Conservation (phyloP, 2,888 invertebrate genomes). For the Sphinx pinastri region DNA sequence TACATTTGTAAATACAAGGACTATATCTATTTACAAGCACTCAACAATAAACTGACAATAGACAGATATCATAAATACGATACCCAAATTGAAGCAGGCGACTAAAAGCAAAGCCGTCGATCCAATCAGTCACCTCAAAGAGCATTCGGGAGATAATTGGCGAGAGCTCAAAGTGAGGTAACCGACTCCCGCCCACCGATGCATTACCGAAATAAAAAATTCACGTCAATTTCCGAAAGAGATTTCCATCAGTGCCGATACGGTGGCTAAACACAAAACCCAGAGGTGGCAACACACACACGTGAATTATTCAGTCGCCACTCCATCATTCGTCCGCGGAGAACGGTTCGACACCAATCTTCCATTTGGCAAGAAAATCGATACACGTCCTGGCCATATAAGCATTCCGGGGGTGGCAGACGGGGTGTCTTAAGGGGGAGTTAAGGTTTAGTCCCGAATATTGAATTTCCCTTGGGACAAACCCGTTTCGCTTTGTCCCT, state of each 20-base stretch:
- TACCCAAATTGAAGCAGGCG: slow-evolving; percentile 32
- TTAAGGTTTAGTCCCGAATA: slow-evolving; percentile 85
- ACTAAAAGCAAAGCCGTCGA: slow-evolving; percentile 55
- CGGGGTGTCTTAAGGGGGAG: slow-evolving; percentile 82
- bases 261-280: slow-evolving; percentile 75
- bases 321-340: slow-evolving; percentile 80
- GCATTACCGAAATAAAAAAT: slow-evolving; percentile 80
- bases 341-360: slow-evolving; percentile 83
- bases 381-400: slow-evolving; percentile 84
- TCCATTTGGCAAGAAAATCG: slow-evolving; percentile 84
- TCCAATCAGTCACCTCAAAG: slow-evolving; percentile 75
- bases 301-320: slow-evolving; percentile 79
- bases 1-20: not conserved
- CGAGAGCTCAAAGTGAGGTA: slow-evolving; percentile 56
- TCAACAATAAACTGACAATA: not conserved
- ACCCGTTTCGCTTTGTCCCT: slow-evolving; percentile 85
- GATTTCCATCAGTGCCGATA: slow-evolving; percentile 73
- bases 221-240: slow-evolving; percentile 70
- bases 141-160: slow-evolving; percentile 70
- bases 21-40: slow-evolving; percentile 18
- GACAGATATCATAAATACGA: slow-evolving; percentile 13
- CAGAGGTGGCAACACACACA: slow-evolving; percentile 61
- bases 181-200: slow-evolving; percentile 51
- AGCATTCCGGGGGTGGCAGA: slow-evolving; percentile 83
- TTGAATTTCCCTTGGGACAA: slow-evolving; percentile 85